Conservation (phyloP, 2,888 invertebrate species). For the Agrochola lychnidis region DNA sequence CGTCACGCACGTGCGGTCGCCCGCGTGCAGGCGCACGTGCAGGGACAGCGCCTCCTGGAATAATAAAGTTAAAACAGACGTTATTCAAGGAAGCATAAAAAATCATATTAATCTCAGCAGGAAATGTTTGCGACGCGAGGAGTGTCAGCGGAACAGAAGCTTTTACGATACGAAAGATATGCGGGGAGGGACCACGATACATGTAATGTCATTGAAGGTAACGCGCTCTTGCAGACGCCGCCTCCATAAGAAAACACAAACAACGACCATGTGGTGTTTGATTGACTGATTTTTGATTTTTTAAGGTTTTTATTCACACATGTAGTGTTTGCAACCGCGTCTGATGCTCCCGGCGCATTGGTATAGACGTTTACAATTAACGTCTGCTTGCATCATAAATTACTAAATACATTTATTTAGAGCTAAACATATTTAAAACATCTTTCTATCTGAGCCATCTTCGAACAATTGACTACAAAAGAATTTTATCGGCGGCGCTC, state of each 20-base stretch:
- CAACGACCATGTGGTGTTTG: not conserved
- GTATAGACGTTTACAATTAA: not conserved
- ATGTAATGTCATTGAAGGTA: not conserved
- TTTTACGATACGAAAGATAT: not conserved
- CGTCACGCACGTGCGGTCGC: slow-evolving; percentile 95
- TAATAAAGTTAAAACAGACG: not conserved
- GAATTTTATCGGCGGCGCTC: not conserved
- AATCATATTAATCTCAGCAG: not conserved
- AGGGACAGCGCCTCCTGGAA: slow-evolving; percentile 93
- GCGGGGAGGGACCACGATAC: not conserved
- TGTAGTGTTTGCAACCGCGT: too few species aligned
- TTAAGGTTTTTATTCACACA: too few species aligned
- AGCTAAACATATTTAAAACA: not conserved
- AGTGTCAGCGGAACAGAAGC: not conserved
- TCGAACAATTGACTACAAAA: not conserved
- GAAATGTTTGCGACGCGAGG: not conserved
- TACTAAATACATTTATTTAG: not conserved
- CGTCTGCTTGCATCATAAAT: not conserved
- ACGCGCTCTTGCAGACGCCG: not conserved
- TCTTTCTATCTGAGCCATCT: not conserved
- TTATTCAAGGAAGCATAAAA: not conserved
- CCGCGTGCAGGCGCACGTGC: slow-evolving; percentile 95
- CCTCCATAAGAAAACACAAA: not conserved
- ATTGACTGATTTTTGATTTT: too few species aligned
- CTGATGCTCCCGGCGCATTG: too few species aligned